Evolutionary conservation across 2,113 vertebrate genomes (phyloP).

Genomic region (Phalacrocorax pelagicus): DNA sequence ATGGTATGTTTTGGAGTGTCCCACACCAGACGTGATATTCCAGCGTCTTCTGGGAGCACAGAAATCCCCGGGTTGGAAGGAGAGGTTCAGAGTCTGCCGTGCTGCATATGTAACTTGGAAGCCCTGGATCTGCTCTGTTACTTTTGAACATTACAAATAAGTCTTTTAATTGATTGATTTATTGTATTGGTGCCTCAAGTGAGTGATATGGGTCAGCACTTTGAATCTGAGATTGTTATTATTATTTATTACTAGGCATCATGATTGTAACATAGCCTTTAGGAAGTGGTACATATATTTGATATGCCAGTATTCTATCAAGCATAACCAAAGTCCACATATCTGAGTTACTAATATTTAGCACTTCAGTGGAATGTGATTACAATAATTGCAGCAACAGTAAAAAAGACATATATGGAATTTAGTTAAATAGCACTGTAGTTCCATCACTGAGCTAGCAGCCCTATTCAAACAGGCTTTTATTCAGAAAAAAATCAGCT

Average conservation of each 20-base stretch:
- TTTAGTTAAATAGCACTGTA: conserved; percentile 51
- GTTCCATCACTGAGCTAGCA: conserved; percentile 52
- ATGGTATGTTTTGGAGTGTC: background rate
- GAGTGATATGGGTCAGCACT: conserved; percentile 35
- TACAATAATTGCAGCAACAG: conserved; percentile 37
- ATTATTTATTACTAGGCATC: conserved; percentile 51
- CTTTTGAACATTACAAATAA: background rate
- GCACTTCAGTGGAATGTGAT: conserved; percentile 54
- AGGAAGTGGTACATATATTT: conserved; percentile 57
- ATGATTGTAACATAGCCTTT: conserved; percentile 66
- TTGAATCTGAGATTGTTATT: conserved; percentile 42
- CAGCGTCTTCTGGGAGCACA: background rate
- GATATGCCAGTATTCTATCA: conserved; percentile 55
- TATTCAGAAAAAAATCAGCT: background rate
- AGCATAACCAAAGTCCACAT: conserved; percentile 66
- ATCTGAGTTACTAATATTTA: conserved; percentile 56
- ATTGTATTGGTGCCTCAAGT: conserved; percentile 53
- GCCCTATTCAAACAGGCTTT: conserved; percentile 26
- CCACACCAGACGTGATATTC: background rate
- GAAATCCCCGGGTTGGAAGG: background rate
- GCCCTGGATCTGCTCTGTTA: background rate
- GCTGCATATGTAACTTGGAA: background rate
- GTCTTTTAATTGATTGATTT: conserved; percentile 10
- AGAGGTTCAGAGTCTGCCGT: background rate
- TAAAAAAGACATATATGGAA: background rate